phyloP scores from a whole-genome alignment of 2,797 vertebrate species.

The Emys orbicularis region DNA sequence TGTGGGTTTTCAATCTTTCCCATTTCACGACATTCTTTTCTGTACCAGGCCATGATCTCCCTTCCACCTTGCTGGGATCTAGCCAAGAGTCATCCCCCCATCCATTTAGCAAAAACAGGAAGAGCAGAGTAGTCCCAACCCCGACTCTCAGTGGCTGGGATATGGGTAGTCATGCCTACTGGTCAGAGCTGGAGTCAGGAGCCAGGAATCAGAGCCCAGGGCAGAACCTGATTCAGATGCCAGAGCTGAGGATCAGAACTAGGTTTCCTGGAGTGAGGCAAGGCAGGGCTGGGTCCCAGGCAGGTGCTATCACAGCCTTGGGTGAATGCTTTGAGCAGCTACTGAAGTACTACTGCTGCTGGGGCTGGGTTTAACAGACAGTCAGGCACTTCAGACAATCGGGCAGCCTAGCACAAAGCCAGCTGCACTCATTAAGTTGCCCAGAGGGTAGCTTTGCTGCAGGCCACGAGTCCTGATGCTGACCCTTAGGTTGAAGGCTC shows the following conservation, averaged over 20 bases:
- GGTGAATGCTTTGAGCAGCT: not conserved
- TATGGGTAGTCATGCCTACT: not conserved
- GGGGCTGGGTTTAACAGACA: not conserved
- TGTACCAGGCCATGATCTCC: rapidly evolving
- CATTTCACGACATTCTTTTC: not conserved
- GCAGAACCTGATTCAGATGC: not conserved
- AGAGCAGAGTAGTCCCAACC: not conserved
- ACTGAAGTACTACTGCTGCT: not conserved
- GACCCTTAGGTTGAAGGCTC: not conserved
- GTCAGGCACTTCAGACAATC: not conserved
- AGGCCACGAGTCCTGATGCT: not conserved
- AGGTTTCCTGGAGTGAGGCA: not conserved
- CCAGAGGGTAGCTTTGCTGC: not conserved
- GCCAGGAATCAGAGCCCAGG: not conserved
- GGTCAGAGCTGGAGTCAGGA: not conserved
- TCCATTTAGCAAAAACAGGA: not conserved
- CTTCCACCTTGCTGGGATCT: not conserved
- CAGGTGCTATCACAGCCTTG: no score
- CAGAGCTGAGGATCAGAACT: not conserved
- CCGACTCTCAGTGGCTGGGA: not conserved
- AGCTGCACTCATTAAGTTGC: not conserved
- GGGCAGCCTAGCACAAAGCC: not conserved
- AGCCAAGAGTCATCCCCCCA: not conserved
- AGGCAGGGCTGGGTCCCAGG: not conserved
- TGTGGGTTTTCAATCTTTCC: not conserved